These are phyloP conservation scores for Cavia porcellus DNA, from an alignment of 2,113 vertebrate genomes.

Conservation along the genomic window DNA sequence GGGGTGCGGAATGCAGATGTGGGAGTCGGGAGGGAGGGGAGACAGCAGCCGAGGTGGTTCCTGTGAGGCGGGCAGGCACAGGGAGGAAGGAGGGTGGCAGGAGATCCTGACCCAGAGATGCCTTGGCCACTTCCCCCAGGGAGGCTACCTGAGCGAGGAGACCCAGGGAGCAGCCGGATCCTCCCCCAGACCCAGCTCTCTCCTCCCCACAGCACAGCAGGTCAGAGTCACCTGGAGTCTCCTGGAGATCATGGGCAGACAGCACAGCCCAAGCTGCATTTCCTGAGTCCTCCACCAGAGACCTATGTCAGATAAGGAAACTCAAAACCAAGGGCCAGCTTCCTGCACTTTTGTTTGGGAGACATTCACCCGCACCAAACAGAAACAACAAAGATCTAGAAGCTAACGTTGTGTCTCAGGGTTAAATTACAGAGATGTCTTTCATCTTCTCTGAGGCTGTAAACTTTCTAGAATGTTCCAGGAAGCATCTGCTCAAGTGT, in stretches of 20 bases:
- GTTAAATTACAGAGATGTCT: background rate
- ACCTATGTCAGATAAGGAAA: background rate
- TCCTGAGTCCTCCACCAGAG: background rate
- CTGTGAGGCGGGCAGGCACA: background rate
- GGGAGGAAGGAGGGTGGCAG: fast-evolving
- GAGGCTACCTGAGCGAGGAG: background rate
- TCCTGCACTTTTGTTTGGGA: background rate
- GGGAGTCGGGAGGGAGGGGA: background rate
- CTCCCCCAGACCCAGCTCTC: background rate
- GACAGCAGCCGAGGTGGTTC: fast-evolving
- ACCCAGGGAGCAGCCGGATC: background rate
- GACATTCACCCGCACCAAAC: background rate
- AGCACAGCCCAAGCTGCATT: background rate
- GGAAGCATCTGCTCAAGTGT: background rate
- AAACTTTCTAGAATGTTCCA: background rate
- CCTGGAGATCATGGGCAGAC: background rate
- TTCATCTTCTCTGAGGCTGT: background rate
- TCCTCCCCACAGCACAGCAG: too few species aligned
- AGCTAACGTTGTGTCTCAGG: background rate
- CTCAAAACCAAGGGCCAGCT: background rate
- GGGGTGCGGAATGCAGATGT: background rate
- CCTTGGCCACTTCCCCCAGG: background rate
- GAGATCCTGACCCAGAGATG: too few species aligned
- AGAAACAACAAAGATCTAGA: background rate
- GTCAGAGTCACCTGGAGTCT: background rate